Conservation (phyloP, 2,797 vertebrate species). For the Arctocebus calabarensis region DNA sequence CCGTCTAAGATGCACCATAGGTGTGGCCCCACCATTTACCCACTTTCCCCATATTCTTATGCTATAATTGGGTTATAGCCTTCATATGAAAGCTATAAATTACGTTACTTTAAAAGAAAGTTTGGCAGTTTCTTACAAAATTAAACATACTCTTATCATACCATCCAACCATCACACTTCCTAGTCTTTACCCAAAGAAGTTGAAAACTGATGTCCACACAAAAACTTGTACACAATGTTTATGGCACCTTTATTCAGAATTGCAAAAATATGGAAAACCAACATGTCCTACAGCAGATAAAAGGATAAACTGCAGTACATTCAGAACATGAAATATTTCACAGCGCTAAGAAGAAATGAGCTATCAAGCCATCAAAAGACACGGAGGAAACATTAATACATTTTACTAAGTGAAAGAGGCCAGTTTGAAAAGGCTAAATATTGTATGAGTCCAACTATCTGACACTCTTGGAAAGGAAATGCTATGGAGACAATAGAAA, state of each 20-base stretch:
- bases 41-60: too few relatives aligned
- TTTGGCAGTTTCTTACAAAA: not conserved
- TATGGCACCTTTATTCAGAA: not conserved
- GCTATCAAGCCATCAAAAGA: not conserved
- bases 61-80: too few relatives aligned
- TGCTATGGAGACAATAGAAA: not conserved
- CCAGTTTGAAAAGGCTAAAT: not conserved
- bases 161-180: too few relatives aligned
- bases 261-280: not conserved
- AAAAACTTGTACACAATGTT: too few relatives aligned
- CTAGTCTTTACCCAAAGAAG: too few relatives aligned
- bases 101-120: not conserved
- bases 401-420: not conserved
- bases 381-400: not conserved
- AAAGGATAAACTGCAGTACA: not conserved
- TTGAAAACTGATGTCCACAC: too few relatives aligned
- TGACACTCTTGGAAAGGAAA: not conserved
- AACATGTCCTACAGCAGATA: not conserved
- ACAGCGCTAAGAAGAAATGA: not conserved
- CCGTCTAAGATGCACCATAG: too few relatives aligned
- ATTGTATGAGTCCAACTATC: not conserved
- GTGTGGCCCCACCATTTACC: too few relatives aligned
- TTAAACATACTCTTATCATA: not conserved
- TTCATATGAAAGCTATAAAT: too few relatives aligned
- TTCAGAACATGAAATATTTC: not conserved